Percentiles rank a stretch among this genome's conserved stretches.
Evolutionary conservation across 2,888 invertebrate species (phyloP).

Genomic region (Dicycla oo): DNA sequence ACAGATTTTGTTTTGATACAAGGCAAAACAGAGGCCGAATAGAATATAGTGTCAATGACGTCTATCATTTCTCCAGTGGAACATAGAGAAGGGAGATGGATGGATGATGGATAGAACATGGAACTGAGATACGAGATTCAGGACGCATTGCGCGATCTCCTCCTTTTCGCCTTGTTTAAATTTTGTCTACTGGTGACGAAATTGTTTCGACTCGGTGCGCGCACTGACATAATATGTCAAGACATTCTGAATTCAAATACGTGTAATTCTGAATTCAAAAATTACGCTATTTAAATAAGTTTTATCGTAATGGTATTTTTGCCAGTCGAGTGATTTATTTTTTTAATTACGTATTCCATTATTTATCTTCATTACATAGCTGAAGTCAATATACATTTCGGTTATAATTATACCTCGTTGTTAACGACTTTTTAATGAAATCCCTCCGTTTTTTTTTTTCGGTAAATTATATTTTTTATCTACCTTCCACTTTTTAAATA

Average conservation of each 20-base stretch:
- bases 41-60: neutral
- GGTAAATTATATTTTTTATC: too few relatives aligned
- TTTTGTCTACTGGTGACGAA: neutral
- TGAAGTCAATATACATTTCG: conserved; percentile 8
- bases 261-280: conserved; percentile 5
- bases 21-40: neutral
- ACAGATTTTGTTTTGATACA: neutral
- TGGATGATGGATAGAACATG: too few relatives aligned
- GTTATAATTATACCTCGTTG: conserved; percentile 7
- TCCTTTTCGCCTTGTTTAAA: neutral
- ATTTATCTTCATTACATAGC: conserved; percentile 13
- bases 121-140: neutral
- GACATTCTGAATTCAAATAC: conserved; percentile 1
- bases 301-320: neutral
- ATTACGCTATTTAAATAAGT: neutral
- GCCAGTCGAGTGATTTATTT: neutral
- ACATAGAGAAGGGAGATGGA: too few relatives aligned
- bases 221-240: neutral
- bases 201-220: neutral
- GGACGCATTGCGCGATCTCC: neutral
- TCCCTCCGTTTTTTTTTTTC: too few relatives aligned
- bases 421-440: too few relatives aligned
- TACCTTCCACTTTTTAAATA: too few relatives aligned
- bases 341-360: conserved; percentile 21
- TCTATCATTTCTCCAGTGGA: neutral